phyloP scores from a whole-genome alignment of 2,888 invertebrate genomes.

The Pristionchus arcanus region DNA sequence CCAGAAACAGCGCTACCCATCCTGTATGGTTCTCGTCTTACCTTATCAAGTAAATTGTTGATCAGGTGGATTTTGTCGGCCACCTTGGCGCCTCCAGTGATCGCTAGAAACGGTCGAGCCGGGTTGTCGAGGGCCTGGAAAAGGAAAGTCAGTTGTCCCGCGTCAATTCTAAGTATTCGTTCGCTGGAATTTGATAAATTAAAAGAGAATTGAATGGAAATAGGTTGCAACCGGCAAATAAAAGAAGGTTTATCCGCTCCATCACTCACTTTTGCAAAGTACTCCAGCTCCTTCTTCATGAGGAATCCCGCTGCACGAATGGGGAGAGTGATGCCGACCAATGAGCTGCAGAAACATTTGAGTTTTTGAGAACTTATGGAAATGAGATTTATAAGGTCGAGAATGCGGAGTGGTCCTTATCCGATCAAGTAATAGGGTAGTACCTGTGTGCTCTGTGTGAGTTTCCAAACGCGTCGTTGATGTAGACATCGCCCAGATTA shows the following conservation, averaged over 20 bases:
- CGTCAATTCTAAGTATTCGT: no score
- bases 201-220: no score
- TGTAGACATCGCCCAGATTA: conserved; percentile 95
- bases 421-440: neutral
- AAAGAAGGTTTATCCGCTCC: no score
- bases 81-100: conserved; percentile 98
- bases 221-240: no score
- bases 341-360: conserved; percentile 85
- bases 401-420: neutral
- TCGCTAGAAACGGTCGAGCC: conserved; percentile 96
- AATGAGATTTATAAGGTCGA: no score
- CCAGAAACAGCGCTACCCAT: no score
- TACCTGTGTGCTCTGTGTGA: conserved; percentile 90
- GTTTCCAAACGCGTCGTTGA: conserved; percentile 99
- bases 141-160: no score
- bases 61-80: conserved; percentile 98
- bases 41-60: conserved; percentile 96
- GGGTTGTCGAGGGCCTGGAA: conserved; percentile 92
- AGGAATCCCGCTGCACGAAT: conserved; percentile 95
- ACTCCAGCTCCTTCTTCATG: conserved; percentile 95
- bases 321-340: conserved; percentile 96
- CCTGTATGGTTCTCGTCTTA: no score
- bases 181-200: no score
- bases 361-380: no score
- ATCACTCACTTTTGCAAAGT: conserved; percentile 89